Evolutionary conservation across 2,888 invertebrate genomes (phyloP).

Genomic region (Brenthis hecate): DNA sequence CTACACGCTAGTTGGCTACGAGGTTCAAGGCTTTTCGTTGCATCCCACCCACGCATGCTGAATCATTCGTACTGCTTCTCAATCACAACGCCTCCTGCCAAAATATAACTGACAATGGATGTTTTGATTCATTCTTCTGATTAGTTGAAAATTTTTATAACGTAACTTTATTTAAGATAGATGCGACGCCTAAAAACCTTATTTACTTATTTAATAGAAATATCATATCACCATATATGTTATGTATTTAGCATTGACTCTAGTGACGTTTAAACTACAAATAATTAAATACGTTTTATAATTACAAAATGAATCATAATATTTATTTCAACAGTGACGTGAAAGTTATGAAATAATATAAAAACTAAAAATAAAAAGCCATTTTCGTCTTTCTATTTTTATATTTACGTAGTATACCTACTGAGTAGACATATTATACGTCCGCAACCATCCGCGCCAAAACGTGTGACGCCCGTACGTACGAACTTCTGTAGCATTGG

Average conservation of each 20-base stretch:
- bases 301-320: constrained; percentile 3
- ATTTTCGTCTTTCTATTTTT: constrained; percentile 41
- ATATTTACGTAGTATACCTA: constrained; percentile 62
- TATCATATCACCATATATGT: not conserved
- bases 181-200: too few relatives aligned
- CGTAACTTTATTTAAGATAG: too few relatives aligned
- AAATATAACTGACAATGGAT: constrained; percentile 44
- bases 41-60: constrained; percentile 70
- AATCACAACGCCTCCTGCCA: constrained; percentile 59
- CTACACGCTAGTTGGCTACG: constrained; percentile 46
- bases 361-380: constrained; percentile 32
- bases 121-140: not conserved
- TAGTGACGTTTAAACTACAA: not conserved
- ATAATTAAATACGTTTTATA: not conserved
- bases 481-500: constrained; percentile 73
- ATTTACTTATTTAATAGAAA: too few relatives aligned
- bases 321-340: constrained; percentile 5
- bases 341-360: constrained; percentile 15
- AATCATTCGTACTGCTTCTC: constrained; percentile 64
- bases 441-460: constrained; percentile 74
- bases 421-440: constrained; percentile 50
- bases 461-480: constrained; percentile 71
- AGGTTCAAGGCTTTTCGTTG: constrained; percentile 71
- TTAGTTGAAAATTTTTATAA: not conserved
- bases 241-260: not conserved